Base-by-base conservation (phyloP, 1,140 invertebrate species). In the Drosophila ficusphila region DNA sequence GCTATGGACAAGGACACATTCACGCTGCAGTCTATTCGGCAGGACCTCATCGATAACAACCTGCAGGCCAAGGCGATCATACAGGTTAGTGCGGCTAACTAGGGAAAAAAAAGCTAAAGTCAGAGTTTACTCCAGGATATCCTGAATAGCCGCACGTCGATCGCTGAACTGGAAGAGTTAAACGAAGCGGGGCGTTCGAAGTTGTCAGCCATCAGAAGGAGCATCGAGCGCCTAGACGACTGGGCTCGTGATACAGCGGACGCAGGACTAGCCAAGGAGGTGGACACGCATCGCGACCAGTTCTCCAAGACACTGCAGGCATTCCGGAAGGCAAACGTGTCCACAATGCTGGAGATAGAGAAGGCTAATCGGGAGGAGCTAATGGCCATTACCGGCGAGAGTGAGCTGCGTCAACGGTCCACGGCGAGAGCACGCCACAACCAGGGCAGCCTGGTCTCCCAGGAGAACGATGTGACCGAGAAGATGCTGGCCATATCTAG, bases 401-500 rank as follows among this genome's bases (percentile, higher is more conserved):
- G 92, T 46, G 92, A 92, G 69, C 85, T 94, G 8, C 91, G 93
- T 34, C 91, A 96, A 16, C 92, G 95, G 48, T 44, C 53, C 8
- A 76, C 51, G 1, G 27, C 56, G 0, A 53, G 70, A 2, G 42
- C 70, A 4, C 76, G 74, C 0, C 86, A 91, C 42, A 90, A 90
- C 65, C 85, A 85, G 9, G 65, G 83, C 23, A 91, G 75, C 51
- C 53, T 91, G 9, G 88, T 92, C 0, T 79, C 88, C 0, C 91
- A 91, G 54, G 90, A 92, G 31, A 91, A 91, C 53, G 94, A 94
- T 85, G 93, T 97, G 0, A 98, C 97, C 2, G 96, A 98, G 65
- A 96, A 95, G 91, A 92, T 99, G 70, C 90, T 97, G 36, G 94
- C 95, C 38, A 96, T 98, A 56, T 97, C 96, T 69, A 93, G 96